These are phyloP conservation scores for Macrophya annulata DNA, from an alignment of 2,888 invertebrate species.

Conservation along the genomic window DNA sequence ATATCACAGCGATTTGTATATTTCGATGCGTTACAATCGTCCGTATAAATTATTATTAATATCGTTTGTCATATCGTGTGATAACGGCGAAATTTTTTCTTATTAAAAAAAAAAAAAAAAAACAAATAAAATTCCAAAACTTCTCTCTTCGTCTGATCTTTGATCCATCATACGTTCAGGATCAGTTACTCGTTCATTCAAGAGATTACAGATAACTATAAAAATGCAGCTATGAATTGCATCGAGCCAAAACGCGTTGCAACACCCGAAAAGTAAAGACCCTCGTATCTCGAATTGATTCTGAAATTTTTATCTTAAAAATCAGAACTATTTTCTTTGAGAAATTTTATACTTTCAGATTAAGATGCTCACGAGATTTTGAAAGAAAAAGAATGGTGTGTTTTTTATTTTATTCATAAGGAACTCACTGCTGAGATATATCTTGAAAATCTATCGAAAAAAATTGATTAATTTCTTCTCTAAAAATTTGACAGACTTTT, in stretches of 20 bases:
- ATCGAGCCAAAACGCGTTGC: background rate
- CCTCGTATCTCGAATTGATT: background rate
- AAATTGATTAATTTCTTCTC: background rate
- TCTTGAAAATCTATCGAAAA: background rate
- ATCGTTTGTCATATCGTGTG: background rate
- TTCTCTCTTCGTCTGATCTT: background rate
- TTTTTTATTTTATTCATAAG: background rate
- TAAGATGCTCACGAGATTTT: background rate
- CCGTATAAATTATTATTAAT: background rate
- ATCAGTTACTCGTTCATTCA: conserved; percentile 17
- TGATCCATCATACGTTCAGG: background rate
- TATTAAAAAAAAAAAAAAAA: background rate
- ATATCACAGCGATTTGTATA: conserved; percentile 14
- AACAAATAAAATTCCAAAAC: conserved; percentile 7
- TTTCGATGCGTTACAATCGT: background rate
- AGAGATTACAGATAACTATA: background rate
- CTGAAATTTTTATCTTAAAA: background rate
- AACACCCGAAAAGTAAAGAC: no score
- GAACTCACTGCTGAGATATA: background rate
- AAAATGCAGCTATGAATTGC: background rate
- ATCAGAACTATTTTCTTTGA: background rate
- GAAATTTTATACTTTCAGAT: background rate
- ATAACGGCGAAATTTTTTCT: background rate
- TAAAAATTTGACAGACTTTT: background rate
- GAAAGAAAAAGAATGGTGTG: background rate